Conservation (phyloP, 2,113 vertebrate genomes). For the Zosterops hypoxanthus region DNA sequence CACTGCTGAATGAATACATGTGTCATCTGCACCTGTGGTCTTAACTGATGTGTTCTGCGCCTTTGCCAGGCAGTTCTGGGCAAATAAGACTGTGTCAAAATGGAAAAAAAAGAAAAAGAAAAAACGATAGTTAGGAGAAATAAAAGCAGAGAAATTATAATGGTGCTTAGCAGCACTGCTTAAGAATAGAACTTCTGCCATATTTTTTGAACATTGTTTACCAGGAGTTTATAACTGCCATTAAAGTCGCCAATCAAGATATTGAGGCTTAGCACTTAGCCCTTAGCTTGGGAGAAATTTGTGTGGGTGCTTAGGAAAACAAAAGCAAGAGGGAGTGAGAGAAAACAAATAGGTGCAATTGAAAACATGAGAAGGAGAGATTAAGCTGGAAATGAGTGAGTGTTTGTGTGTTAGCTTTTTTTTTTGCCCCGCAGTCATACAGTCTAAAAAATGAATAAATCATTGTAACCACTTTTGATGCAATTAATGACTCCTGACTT, state of each 20-base stretch:
- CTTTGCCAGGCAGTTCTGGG: background rate
- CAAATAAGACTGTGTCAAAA: background rate
- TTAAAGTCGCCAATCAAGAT: background rate
- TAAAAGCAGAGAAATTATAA: background rate
- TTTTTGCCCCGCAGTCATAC: background rate
- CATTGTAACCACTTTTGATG: background rate
- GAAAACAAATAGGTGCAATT: background rate
- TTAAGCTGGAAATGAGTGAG: background rate
- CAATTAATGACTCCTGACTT: background rate
- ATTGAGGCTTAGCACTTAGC: background rate
- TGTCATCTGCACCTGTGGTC: background rate
- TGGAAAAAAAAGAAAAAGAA: background rate
- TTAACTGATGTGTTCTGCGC: background rate
- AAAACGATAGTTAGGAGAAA: background rate
- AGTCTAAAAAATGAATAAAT: background rate
- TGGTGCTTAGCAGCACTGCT: background rate
- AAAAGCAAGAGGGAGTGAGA: background rate
- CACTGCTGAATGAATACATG: background rate
- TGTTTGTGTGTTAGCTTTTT: background rate
- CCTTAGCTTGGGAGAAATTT: background rate
- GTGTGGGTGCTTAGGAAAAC: background rate
- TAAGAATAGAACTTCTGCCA: background rate
- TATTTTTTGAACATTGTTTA: background rate
- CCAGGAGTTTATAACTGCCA: background rate
- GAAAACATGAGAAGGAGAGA: background rate